phyloP scores from a whole-genome alignment of 2,113 vertebrate genomes.

The Blennius ocellaris region DNA sequence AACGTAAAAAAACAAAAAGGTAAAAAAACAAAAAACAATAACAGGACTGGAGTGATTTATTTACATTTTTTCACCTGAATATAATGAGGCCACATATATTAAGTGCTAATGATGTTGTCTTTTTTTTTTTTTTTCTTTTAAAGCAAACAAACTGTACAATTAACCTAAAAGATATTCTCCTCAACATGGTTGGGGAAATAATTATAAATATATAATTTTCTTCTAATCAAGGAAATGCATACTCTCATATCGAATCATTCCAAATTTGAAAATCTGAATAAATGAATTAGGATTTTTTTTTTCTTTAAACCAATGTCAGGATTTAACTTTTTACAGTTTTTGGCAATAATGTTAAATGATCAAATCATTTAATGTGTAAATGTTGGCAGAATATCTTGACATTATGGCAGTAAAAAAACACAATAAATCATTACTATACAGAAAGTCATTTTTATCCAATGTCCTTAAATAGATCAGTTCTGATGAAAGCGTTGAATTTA shows the following conservation, averaged over 20 bases:
- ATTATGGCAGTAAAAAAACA: slow-evolving; percentile 22
- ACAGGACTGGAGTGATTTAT: slow-evolving; percentile 18
- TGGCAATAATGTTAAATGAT: no score
- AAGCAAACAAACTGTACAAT: slow-evolving; percentile 11
- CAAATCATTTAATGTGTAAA: no score
- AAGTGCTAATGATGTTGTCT: slow-evolving; percentile 51
- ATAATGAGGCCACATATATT: slow-evolving; percentile 3
- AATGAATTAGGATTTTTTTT: slow-evolving; percentile 16
- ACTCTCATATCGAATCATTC: not conserved
- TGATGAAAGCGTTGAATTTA: slow-evolving; percentile 25
- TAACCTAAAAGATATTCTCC: not conserved
- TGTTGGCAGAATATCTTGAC: slow-evolving; percentile 16
- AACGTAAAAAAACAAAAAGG: slow-evolving; percentile 3
- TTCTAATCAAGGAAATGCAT: slow-evolving; percentile 19
- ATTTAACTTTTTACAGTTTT: not conserved
- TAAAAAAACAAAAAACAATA: not conserved
- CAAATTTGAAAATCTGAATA: not conserved
- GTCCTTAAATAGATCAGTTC: slow-evolving; percentile 9
- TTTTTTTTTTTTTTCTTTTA: slow-evolving; percentile 2
- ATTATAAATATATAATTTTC: slow-evolving; percentile 26
- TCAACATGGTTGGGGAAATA: slow-evolving; percentile 13
- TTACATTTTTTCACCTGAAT: slow-evolving; percentile 29
- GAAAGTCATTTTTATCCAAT: not conserved
- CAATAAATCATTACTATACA: slow-evolving; percentile 10
- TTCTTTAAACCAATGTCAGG: not conserved